Conservation (phyloP, 2,113 vertebrate species). For the Oxygymnocypris stewartii region DNA sequence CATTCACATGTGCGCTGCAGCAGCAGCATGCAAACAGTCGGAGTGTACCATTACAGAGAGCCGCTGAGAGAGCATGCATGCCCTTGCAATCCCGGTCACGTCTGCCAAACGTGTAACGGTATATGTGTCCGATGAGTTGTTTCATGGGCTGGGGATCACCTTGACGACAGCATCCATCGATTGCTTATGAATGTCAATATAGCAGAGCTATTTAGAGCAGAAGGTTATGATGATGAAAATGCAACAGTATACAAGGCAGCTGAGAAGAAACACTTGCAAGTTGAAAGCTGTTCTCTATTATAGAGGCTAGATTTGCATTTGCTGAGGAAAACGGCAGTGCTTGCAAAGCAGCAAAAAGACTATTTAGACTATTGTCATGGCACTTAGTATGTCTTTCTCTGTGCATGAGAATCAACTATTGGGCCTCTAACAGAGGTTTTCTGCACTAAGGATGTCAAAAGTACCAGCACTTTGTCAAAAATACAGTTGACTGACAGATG, state of each 20-base stretch:
- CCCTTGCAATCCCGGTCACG: slow-evolving; percentile 34
- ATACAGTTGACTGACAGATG: neutral
- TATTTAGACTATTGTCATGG: neutral
- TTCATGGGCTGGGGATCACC: slow-evolving; percentile 39
- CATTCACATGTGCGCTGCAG: neutral
- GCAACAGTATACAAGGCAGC: neutral
- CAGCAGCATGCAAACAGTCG: neutral
- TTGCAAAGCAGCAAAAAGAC: neutral
- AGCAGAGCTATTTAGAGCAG: slow-evolving; percentile 39
- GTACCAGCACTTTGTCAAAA: neutral
- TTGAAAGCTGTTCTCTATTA: neutral
- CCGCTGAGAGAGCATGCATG: neutral
- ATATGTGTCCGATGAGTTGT: slow-evolving; percentile 30
- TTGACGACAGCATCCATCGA: slow-evolving; percentile 33
- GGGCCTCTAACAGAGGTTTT: neutral
- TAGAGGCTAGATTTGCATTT: neutral
- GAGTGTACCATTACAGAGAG: neutral
- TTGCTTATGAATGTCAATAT: slow-evolving; percentile 40
- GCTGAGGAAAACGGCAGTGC: neutral
- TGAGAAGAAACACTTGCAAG: neutral
- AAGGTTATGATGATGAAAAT: slow-evolving; percentile 23
- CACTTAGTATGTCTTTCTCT: neutral
- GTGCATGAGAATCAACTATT: neutral
- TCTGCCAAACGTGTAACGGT: slow-evolving; percentile 39
- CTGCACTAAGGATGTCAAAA: neutral